These are phyloP conservation scores for Taurulus bubalis DNA, from an alignment of 2,113 vertebrate genomes.

Conservation along the genomic window DNA sequence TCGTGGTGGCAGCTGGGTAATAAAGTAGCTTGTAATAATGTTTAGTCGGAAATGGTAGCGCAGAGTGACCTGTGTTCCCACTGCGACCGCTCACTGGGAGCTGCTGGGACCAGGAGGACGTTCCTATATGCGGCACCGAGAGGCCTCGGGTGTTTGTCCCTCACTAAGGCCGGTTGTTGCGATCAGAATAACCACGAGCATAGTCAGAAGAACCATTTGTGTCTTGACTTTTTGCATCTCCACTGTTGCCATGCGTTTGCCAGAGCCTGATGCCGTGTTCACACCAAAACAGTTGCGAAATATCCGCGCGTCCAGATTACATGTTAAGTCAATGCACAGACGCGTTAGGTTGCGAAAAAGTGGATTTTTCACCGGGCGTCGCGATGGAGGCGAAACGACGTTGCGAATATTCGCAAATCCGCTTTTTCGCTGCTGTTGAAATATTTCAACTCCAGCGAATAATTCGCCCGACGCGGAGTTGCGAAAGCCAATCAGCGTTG, in stretches of 20 bases:
- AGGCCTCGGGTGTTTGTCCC: conserved; percentile 30
- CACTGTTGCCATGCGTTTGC: neutral
- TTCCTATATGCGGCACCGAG: neutral
- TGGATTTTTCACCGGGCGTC: too few species aligned
- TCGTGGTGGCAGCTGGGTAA: neutral
- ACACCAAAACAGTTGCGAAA: too few species aligned
- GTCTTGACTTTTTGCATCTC: neutral
- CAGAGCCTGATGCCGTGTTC: too few species aligned
- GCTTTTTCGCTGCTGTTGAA: too few species aligned
- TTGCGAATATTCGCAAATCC: too few species aligned
- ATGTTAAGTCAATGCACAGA: too few species aligned
- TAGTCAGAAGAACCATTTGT: neutral
- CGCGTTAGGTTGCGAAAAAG: too few species aligned
- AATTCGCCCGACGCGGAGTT: too few species aligned
- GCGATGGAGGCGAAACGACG: too few species aligned
- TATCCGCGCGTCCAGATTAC: too few species aligned
- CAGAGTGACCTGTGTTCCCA: neutral
- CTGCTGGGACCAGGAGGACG: conserved; percentile 34
- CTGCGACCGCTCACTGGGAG: conserved; percentile 27
- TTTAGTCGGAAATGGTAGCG: conserved; percentile 10
- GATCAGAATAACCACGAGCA: neutral
- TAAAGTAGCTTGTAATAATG: neutral
- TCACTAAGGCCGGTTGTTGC: conserved; percentile 14
- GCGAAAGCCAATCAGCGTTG: too few species aligned
- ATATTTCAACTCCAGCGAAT: too few species aligned